phyloP scores from a whole-genome alignment of 2,113 vertebrate species.

The Cyprinus carpio region DNA sequence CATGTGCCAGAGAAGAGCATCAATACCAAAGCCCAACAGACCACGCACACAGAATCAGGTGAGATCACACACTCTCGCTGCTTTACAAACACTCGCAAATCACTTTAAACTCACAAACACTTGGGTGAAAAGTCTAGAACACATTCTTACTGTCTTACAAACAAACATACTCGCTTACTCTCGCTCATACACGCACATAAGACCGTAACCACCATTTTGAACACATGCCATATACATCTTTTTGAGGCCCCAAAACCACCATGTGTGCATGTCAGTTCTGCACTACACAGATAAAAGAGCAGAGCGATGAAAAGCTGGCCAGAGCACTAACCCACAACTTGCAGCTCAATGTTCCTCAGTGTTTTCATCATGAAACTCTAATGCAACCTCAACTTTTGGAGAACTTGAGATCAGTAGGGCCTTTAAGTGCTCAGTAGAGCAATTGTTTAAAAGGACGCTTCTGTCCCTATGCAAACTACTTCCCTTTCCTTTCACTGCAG shows the following conservation, averaged over 20 bases:
- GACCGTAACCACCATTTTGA: background rate
- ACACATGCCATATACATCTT: background rate
- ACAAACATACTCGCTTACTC: background rate
- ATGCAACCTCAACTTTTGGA: background rate
- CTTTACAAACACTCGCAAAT: slow-evolving; percentile 7
- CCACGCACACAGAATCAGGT: slow-evolving; percentile 65
- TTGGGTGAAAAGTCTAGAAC: background rate
- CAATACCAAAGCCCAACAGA: background rate
- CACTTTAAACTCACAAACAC: background rate
- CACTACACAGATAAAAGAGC: background rate
- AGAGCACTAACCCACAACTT: background rate
- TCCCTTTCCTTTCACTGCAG: background rate
- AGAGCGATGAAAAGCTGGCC: background rate
- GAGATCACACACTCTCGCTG: slow-evolving; percentile 38
- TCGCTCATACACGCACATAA: background rate
- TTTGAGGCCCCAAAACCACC: background rate
- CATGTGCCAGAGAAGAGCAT: slow-evolving; percentile 69
- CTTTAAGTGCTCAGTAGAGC: slow-evolving; percentile 43
- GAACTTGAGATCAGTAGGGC: background rate
- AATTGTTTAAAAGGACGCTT: slow-evolving; percentile 49
- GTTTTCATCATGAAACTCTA: background rate
- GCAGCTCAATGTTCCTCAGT: background rate
- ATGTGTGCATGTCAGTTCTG: background rate
- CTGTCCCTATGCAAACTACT: background rate
- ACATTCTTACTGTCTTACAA: background rate